Percentiles rank a stretch among this genome's conserved stretches.
Evolutionary conservation across 1,140 invertebrate species (phyloP).

Genomic region (Ctenoplectra terminalis): DNA sequence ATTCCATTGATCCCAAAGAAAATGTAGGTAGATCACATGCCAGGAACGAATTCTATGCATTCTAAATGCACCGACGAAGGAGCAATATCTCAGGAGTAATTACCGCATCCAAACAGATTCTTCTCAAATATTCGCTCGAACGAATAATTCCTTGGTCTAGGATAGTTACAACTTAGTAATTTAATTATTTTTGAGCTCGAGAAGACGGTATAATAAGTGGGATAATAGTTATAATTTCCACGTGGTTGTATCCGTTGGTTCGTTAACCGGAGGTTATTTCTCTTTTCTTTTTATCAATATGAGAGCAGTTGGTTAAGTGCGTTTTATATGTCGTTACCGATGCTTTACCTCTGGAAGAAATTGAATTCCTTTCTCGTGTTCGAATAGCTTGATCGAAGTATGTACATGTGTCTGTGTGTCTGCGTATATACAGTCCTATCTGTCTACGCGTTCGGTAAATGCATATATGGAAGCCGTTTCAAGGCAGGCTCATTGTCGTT

Average conservation of each 20-base stretch:
- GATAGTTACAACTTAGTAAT: not conserved
- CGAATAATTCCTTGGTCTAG: not conserved
- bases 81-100: not conserved
- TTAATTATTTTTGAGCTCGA: not conserved
- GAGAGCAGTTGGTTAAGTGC: conserved; percentile 23
- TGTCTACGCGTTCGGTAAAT: conserved; percentile 20
- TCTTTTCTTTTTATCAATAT: not conserved
- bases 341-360: conserved; percentile 30
- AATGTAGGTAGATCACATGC: not conserved
- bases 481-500: conserved; percentile 47
- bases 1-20: no score
- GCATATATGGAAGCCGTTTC: conserved; percentile 52
- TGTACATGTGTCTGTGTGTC: not conserved
- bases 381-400: conserved; percentile 4
- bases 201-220: no score
- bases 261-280: not conserved
- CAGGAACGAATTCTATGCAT: not conserved
- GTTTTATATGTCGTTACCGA: conserved; percentile 46
- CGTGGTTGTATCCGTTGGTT: not conserved
- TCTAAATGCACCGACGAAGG: not conserved
- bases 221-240: conserved; percentile 25
- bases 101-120: not conserved
- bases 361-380: conserved; percentile 42
- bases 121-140: not conserved
- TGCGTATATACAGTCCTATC: not conserved